Base-by-base conservation (phyloP, 2,113 vertebrate species). In the Hylia prasina region DNA sequence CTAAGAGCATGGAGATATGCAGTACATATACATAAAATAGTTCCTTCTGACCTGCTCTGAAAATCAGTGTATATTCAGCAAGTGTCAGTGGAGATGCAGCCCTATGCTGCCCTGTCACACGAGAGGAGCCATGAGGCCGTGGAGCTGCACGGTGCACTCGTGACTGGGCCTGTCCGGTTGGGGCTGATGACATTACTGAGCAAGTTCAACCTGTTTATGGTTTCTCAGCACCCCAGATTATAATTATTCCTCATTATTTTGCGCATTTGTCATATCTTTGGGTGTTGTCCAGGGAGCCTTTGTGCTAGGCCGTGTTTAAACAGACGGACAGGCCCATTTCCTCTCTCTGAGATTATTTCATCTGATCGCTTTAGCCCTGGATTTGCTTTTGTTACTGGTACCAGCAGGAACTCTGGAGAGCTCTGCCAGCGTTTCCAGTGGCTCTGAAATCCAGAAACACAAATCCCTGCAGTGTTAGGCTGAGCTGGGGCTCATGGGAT, bases 171-270 rank as follows among this genome's bases (percentile, higher is more conserved):
- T 82, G 96, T 68, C 89, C 20, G 53, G 7, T 17, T 79, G 21
- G 83, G 58, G 50, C 76, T 84, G 82, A 45, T 96, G 93, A 39
- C 77, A 69, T 60, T 94, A 82, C 72, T 72, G 61, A 94, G 65
- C 96, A 65, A 91, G 94, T 87, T 89, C 61, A 72, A 82, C 94
- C 61, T 93, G 96, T 89, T 95, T 33, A 82, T 71, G 45, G 40
- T 87, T 93, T 94, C 80, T 83, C 61, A 96, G 82, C 86, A 90
- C 31, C 42, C 39, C 68, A 66, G 84, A 88, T 96, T 60, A 50
- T 94, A 93, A 96, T 91, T 85, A 78, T 72, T 93, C 64, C 65
- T 94, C 77, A 84, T 90, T 93, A 90, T 92, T 96, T 90, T 95
- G 76, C 5, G 9, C 47, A 31, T 77, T 90, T 92, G 90, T 96